These are phyloP conservation scores for Crossocerus cetratus DNA, from an alignment of 2,888 invertebrate genomes.

Conservation along the genomic window DNA sequence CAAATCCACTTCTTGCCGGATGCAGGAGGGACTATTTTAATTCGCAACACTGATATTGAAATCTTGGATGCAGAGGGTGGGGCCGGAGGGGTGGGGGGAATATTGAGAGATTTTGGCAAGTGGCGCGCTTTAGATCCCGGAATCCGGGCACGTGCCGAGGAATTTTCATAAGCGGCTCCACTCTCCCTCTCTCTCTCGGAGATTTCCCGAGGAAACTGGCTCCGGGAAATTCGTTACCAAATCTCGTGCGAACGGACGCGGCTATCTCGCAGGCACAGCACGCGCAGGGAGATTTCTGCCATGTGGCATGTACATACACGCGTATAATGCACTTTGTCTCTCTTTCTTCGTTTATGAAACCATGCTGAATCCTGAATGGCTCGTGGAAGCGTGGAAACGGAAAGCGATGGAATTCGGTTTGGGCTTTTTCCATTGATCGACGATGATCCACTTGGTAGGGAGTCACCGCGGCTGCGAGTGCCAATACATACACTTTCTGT, in stretches of 20 bases:
- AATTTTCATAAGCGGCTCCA: slow-evolving; percentile 15
- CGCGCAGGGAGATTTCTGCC: background rate
- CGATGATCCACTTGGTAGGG: slow-evolving; percentile 32
- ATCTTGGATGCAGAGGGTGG: too few species aligned
- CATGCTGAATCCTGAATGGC: background rate
- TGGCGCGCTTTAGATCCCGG: slow-evolving; percentile 2
- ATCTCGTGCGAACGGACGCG: too few species aligned
- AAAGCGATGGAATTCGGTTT: slow-evolving; percentile 35
- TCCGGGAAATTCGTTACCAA: background rate
- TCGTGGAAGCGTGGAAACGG: slow-evolving; percentile 30
- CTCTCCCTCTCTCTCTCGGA: background rate
- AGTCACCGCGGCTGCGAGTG: slow-evolving; percentile 11
- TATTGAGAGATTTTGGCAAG: slow-evolving; percentile 6
- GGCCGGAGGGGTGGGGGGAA: too few species aligned
- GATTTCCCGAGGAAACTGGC: background rate
- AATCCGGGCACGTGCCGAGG: slow-evolving; percentile 19
- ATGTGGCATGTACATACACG: too few species aligned
- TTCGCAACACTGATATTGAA: background rate
- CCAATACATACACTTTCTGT: slow-evolving; percentile 1
- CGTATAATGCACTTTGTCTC: background rate
- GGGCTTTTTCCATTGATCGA: slow-evolving; percentile 32
- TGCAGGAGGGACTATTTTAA: slow-evolving; percentile 1
- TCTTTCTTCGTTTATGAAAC: background rate
- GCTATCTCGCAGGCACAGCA: background rate
- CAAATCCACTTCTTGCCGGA: too few species aligned